Evolutionary conservation across 2,888 invertebrate species (phyloP).

Genomic region (Pristionchus maxplancki): DNA sequence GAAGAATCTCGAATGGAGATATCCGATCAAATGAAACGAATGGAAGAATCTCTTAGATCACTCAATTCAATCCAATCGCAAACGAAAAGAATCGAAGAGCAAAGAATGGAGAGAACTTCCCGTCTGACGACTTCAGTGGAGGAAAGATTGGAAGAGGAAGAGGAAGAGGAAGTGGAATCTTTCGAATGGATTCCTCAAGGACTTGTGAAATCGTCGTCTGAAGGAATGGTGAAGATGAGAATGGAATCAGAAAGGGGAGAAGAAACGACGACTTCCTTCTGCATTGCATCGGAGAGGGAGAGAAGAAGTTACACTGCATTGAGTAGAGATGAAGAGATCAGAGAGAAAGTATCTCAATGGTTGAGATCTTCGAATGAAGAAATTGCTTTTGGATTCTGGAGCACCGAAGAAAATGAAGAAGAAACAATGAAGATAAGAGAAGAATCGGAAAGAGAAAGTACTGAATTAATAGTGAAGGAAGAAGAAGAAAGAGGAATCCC

Average conservation of each 20-base stretch:
- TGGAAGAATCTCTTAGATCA: conserved; percentile 49
- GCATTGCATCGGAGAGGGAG: conserved; percentile 19
- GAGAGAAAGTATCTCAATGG: conserved; percentile 45
- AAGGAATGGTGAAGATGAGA: conserved; percentile 34
- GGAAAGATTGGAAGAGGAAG: conserved; percentile 44
- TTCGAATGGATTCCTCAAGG: conserved; percentile 45
- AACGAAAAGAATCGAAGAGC: conserved; percentile 30
- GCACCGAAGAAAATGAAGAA: conserved; percentile 53
- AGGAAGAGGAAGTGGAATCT: conserved; percentile 38
- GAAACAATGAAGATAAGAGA: conserved; percentile 52
- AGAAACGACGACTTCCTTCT: conserved; percentile 26
- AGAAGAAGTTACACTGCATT: conserved; percentile 45
- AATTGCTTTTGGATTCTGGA: conserved; percentile 57
- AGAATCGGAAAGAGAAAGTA: conserved; percentile 8
- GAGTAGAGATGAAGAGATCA: conserved; percentile 45
- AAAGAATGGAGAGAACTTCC: conserved; percentile 8
- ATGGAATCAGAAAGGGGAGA: conserved; percentile 28
- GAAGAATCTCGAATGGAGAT: not conserved
- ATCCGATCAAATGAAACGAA: conserved; percentile 31
- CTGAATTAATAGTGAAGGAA: not conserved
- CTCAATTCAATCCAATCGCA: conserved; percentile 40
- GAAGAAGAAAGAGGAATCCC: conserved; percentile 46
- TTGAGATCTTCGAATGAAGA: conserved; percentile 52
- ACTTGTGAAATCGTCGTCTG: conserved; percentile 45
- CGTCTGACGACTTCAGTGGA: not conserved